Evolutionary conservation across 1,140 invertebrate species (phyloP), one percentile per base, ranked within the genome.

Genomic region (Drosophila ambigua): DNA sequence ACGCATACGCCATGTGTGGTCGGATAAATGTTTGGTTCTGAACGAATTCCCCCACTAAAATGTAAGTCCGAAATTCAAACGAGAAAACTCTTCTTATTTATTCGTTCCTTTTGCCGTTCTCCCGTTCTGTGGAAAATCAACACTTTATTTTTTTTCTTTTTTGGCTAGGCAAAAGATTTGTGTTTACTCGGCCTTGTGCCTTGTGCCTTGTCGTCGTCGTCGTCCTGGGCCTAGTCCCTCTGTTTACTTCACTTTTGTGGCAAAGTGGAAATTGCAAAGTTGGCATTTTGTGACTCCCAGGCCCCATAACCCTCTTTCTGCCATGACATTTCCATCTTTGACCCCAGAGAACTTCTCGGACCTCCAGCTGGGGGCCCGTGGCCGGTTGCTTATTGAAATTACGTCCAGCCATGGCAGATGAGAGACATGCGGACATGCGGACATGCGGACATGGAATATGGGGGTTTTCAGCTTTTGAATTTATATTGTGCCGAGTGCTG

Each of bases 401-500:
- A 52, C 72, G 66, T 77, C 60, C 72, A 39, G 13, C 35, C 35
- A 39, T 39, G 35, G 35, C 1, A 9, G 31, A 35, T 35, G 31
- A 52, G 49, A 43, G 43, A 53, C 43, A 24, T 20, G 20, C 54
- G 57, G 48, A 55, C 45, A 41, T 43, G 60, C 61, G 16, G 43
- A 53, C 43, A 24, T 72, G 23, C 2, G 23, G 23, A 24, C 23
- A 39, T 13, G 35, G 35, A 39, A 39, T 39, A 39, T 39, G 35
- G 35, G 35, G 35, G 1, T 13, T 39, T 4, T 78, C 65, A 79
- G 75, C 74, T 60, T 83, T 82, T 83, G 79, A 82, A 82, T 82
- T 77, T 82, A 82, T 78, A 82, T 82, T 82, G 79, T 79, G 79
- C 69, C 74, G 79, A 82, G 63, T 83, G 79, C 79, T 83, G 74